Percentiles rank a stretch among this genome's conserved stretches.
These are phyloP conservation scores for Abrostola triplasia DNA, from an alignment of 2,888 invertebrate species.

Conservation along the genomic window DNA sequence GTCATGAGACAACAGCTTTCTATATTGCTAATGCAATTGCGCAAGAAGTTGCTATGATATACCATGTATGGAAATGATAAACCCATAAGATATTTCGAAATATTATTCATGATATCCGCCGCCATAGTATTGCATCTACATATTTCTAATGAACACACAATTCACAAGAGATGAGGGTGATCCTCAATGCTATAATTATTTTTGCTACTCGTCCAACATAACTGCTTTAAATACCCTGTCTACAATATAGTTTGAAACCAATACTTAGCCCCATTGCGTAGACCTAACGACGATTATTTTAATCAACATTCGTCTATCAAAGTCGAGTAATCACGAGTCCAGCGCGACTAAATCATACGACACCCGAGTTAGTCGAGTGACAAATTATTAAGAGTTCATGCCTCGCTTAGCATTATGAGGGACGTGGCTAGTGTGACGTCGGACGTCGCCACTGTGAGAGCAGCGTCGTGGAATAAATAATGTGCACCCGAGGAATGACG, in stretches of 20 bases:
- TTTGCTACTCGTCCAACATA: not conserved
- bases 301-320: constrained; percentile 6
- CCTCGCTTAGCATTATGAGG: constrained; percentile 59
- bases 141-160: not conserved
- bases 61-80: not conserved
- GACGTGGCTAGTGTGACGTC: constrained; percentile 52
- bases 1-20: constrained; percentile 3
- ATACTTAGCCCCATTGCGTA: not conserved
- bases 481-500: constrained; percentile 57
- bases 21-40: constrained; percentile 3
- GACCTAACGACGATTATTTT: not conserved
- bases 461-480: constrained; percentile 68
- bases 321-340: constrained; percentile 13
- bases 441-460: constrained; percentile 38
- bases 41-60: not conserved
- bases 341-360: constrained; percentile 29
- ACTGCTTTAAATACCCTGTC: not conserved
- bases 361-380: constrained; percentile 59
- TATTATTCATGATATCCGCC: constrained; percentile 1
- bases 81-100: not conserved
- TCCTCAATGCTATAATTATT: no score
- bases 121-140: not conserved
- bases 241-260: constrained; percentile 5
- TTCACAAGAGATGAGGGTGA: not conserved
- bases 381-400: constrained; percentile 67